These are phyloP conservation scores for Syrphus vitripennis DNA, from an alignment of 2,888 invertebrate species.

Conservation along the genomic window DNA sequence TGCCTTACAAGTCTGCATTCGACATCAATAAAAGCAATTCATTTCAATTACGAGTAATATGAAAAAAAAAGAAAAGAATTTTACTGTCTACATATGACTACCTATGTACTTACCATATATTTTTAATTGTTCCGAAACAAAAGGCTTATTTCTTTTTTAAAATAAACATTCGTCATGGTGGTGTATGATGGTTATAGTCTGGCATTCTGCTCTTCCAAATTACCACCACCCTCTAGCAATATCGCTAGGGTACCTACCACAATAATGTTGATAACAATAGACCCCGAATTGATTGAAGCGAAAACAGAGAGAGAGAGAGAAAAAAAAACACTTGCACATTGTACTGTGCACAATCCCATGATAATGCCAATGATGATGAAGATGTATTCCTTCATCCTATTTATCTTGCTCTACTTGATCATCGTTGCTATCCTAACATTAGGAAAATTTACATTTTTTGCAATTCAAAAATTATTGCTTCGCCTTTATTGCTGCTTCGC, in stretches of 20 bases:
- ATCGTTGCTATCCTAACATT: not conserved
- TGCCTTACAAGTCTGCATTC: not conserved
- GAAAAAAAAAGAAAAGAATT: not conserved
- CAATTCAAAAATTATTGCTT: slow-evolving; percentile 32
- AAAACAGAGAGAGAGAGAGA: slow-evolving; percentile 11
- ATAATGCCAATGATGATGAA: slow-evolving; percentile 28
- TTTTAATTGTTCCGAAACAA: slow-evolving; percentile 38
- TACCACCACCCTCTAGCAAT: not conserved
- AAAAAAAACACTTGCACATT: not conserved
- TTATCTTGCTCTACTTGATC: not conserved
- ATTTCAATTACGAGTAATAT: not conserved
- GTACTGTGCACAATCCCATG: slow-evolving; percentile 24
- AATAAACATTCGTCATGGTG: slow-evolving; percentile 33
- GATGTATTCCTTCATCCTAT: slow-evolving; percentile 23
- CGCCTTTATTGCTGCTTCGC: not conserved
- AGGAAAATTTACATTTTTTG: slow-evolving; percentile 50
- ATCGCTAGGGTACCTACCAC: not conserved
- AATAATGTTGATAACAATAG: slow-evolving; percentile 57
- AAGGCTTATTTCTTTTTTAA: slow-evolving; percentile 17
- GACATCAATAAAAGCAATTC: not conserved
- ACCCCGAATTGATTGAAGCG: slow-evolving; percentile 50
- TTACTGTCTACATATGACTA: not conserved
- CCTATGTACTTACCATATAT: too few species aligned
- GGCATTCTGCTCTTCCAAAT: slow-evolving; percentile 5
- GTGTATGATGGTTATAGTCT: slow-evolving; percentile 1